phyloP scores from a whole-genome alignment of 2,797 vertebrate species.

The Amazona ochrocephala region DNA sequence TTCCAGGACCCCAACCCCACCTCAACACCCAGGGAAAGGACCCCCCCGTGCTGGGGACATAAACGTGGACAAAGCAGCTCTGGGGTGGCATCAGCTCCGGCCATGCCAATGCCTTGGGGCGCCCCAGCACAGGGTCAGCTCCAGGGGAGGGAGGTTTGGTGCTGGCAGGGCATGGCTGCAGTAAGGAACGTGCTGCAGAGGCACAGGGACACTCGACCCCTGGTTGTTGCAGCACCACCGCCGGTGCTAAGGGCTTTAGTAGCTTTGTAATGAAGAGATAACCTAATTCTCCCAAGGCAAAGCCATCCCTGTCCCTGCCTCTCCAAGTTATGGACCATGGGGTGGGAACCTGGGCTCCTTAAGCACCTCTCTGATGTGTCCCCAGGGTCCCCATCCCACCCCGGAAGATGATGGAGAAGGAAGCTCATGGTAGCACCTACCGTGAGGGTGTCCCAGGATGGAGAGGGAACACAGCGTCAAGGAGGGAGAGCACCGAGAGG shows the following conservation, averaged over 20 bases:
- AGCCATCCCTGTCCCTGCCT: neutral
- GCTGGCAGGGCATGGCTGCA: neutral
- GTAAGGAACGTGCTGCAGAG: neutral
- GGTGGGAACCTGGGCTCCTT: neutral
- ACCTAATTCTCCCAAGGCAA: neutral
- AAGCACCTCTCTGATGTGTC: neutral
- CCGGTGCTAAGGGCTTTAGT: neutral
- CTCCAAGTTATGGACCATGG: neutral
- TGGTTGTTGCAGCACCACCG: neutral
- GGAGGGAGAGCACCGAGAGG: conserved; percentile 78
- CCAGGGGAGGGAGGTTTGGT: neutral
- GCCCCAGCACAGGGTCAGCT: rapidly evolving
- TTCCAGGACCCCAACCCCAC: neutral
- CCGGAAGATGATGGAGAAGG: neutral
- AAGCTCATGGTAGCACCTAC: conserved; percentile 84
- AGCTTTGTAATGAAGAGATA: neutral
- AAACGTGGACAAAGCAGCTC: neutral
- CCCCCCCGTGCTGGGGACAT: rapidly evolving
- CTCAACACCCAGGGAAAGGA: neutral
- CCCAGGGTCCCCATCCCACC: neutral
- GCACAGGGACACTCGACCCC: neutral
- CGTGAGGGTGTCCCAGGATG: conserved; percentile 82
- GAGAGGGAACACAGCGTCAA: conserved; percentile 80
- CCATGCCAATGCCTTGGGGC: neutral
- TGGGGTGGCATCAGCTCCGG: neutral